These are phyloP conservation scores for Pegoplata infirma DNA, from an alignment of 2,888 invertebrate genomes.

Conservation along the genomic window DNA sequence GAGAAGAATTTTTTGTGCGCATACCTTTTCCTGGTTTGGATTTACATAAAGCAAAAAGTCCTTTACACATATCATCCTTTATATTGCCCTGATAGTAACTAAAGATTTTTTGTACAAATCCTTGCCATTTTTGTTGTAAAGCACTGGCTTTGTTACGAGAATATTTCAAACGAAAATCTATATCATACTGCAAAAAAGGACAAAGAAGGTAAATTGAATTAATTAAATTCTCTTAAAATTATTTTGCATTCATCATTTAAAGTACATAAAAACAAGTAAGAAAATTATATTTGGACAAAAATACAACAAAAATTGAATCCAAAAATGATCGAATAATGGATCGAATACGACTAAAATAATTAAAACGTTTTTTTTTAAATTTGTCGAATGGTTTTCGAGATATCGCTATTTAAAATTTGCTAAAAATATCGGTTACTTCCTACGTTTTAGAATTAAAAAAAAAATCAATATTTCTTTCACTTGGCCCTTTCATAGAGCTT, in stretches of 20 bases:
- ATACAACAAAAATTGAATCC: too few relatives aligned
- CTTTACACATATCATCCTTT: slow-evolving; percentile 62
- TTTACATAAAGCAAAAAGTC: slow-evolving; percentile 52
- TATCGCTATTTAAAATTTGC: too few relatives aligned
- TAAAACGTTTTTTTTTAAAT: too few relatives aligned
- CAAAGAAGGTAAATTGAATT: not conserved
- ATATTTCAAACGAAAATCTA: slow-evolving; percentile 62
- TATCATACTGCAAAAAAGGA: slow-evolving; percentile 55
- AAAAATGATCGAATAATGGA: too few relatives aligned
- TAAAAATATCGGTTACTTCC: too few relatives aligned
- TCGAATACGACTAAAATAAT: too few relatives aligned
- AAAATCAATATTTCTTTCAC: too few relatives aligned
- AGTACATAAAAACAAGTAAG: too few relatives aligned
- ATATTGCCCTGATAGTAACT: slow-evolving; percentile 60
- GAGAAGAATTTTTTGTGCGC: not conserved
- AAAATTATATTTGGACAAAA: not conserved
- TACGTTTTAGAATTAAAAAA: too few relatives aligned
- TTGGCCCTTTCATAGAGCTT: too few relatives aligned
- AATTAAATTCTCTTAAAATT: not conserved
- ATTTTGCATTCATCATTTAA: too few relatives aligned
- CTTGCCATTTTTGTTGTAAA: slow-evolving; percentile 58
- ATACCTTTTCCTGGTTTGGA: slow-evolving; percentile 57
- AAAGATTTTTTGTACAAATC: slow-evolving; percentile 55
- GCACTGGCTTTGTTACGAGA: slow-evolving; percentile 54
- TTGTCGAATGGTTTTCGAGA: too few relatives aligned